Conservation (phyloP, 2,113 vertebrate species). For the Rhea pennata region DNA sequence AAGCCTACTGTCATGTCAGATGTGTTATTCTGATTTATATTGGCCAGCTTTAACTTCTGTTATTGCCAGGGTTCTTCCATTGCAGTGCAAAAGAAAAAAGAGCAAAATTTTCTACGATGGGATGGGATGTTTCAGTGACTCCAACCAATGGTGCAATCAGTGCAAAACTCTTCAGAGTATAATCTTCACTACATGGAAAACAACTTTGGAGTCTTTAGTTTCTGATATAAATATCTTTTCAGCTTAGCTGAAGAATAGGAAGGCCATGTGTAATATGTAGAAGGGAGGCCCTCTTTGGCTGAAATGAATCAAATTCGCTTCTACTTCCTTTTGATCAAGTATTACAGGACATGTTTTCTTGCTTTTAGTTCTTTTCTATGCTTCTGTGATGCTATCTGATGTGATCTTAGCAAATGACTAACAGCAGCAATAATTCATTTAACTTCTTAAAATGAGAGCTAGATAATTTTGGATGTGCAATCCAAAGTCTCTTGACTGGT, state of each 20-base stretch:
- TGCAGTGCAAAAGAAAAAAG: neutral
- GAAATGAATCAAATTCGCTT: neutral
- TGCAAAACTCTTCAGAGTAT: neutral
- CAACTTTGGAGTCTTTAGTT: neutral
- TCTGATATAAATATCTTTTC: neutral
- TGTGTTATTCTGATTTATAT: neutral
- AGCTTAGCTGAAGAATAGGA: neutral
- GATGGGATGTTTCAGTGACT: neutral
- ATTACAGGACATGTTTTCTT: neutral
- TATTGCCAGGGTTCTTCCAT: neutral
- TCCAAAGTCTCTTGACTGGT: neutral
- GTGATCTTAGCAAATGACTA: neutral
- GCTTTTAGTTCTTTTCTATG: neutral
- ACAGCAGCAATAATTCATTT: neutral
- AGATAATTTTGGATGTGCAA: neutral
- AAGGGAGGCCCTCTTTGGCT: neutral
- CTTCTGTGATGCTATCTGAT: neutral
- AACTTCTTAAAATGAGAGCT: neutral
- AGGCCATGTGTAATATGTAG: no score
- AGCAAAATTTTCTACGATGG: neutral
- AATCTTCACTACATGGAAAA: neutral
- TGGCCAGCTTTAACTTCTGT: neutral
- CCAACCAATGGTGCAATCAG: neutral
- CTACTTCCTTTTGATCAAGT: neutral
- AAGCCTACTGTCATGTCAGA: neutral